These are phyloP conservation scores for Nesidiocoris tenuis DNA, from an alignment of 2,888 invertebrate genomes.

Conservation along the genomic window DNA sequence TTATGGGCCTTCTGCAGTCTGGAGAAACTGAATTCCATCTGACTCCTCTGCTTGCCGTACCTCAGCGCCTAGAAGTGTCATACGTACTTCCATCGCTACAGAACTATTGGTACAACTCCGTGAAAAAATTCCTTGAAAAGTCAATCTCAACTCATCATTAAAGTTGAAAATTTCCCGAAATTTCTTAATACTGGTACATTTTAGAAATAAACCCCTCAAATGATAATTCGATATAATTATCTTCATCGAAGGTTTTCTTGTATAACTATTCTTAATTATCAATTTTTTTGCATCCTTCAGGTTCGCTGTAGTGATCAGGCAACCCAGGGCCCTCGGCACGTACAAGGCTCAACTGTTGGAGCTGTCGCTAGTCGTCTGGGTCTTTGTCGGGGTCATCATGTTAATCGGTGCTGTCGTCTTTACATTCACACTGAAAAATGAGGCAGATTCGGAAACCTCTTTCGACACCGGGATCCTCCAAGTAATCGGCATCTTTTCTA, in stretches of 20 bases:
- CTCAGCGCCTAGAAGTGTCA: conserved; percentile 7
- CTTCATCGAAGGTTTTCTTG: too few relatives aligned
- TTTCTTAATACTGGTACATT: too few relatives aligned
- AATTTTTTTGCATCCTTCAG: too few relatives aligned
- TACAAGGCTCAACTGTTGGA: conserved; percentile 47
- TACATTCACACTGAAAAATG: background rate
- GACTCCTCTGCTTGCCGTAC: conserved; percentile 42
- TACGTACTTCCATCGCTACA: conserved; percentile 14
- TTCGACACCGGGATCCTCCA: conserved; percentile 14
- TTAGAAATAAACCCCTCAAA: too few relatives aligned
- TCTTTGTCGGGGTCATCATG: background rate
- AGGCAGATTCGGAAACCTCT: background rate
- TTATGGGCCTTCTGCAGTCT: conserved; percentile 48
- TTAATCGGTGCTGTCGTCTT: conserved; percentile 11
- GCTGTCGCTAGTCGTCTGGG: conserved; percentile 43
- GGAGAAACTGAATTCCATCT: conserved; percentile 47
- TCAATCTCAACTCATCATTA: too few relatives aligned
- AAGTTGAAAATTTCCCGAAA: too few relatives aligned
- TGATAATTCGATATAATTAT: too few relatives aligned
- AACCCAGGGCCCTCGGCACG: conserved; percentile 56
- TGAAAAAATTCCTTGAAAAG: too few relatives aligned
- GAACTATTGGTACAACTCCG: conserved; percentile 14
- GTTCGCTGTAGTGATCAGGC: conserved; percentile 68
- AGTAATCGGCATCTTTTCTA: conserved; percentile 9
- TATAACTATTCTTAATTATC: too few relatives aligned